phyloP scores from a whole-genome alignment of 30 jellyfish, hydroid and myxozoan species.

The Aurelia aurita region DNA sequence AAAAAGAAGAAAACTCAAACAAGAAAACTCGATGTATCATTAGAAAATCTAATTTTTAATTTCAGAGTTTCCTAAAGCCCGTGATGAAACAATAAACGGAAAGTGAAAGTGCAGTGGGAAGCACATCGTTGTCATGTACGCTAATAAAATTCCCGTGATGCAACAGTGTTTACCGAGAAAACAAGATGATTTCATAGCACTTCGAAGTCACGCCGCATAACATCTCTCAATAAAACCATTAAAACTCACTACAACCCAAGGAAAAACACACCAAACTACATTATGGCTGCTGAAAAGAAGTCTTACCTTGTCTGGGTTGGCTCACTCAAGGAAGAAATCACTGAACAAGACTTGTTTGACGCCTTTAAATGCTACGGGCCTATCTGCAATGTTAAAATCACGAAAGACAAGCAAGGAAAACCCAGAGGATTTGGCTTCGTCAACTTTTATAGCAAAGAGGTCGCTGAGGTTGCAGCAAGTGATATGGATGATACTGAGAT shows the following conservation, averaged over 20 bases:
- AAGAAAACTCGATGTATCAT: too few relatives aligned
- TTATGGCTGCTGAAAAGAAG: slow-evolving; percentile 35
- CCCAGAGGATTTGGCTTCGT: slow-evolving; percentile 50
- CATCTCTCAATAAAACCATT: too few relatives aligned
- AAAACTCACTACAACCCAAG: too few relatives aligned
- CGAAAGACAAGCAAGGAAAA: slow-evolving; percentile 31
- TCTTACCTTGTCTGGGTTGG: slow-evolving; percentile 84
- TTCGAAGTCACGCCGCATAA: too few relatives aligned
- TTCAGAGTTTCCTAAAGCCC: too few relatives aligned
- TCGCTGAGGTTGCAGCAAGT: slow-evolving; percentile 85
- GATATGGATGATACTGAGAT: slow-evolving; percentile 60
- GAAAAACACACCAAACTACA: too few relatives aligned
- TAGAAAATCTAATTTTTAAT: too few relatives aligned
- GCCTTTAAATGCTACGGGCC: slow-evolving; percentile 73
- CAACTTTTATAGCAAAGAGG: slow-evolving; percentile 70
- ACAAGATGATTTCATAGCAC: background rate
- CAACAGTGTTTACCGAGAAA: background rate
- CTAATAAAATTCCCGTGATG: background rate
- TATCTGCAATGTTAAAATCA: slow-evolving; percentile 33
- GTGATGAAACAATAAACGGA: too few relatives aligned
- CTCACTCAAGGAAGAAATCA: slow-evolving; percentile 58
- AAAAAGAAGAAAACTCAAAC: too few relatives aligned
- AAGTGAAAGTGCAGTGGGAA: too few relatives aligned
- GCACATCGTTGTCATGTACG: too few relatives aligned
- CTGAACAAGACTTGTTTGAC: slow-evolving; percentile 29